phyloP scores from a whole-genome alignment of 1,140 invertebrate genomes.

The Episyrphus balteatus region DNA sequence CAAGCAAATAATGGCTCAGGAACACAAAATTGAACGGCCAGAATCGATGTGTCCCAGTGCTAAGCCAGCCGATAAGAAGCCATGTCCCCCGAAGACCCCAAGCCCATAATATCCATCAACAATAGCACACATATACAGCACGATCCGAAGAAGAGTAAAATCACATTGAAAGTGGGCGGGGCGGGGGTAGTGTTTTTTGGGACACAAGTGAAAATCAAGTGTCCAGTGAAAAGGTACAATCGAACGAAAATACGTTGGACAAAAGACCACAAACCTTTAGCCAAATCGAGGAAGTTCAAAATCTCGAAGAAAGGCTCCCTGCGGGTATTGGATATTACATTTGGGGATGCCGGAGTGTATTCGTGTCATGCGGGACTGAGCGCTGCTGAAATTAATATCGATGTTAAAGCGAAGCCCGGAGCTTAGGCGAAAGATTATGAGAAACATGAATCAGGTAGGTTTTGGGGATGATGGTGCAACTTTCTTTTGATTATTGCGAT shows the following conservation, averaged over 20 bases:
- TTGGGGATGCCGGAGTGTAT: constrained; percentile 68
- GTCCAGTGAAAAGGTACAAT: constrained; percentile 71
- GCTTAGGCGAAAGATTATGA: constrained; percentile 69
- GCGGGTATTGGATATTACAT: constrained; percentile 62
- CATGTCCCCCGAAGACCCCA: constrained; percentile 57
- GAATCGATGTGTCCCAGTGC: constrained; percentile 55
- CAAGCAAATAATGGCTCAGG: constrained; percentile 83
- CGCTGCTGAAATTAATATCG: constrained; percentile 57
- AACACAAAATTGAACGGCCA: constrained; percentile 63
- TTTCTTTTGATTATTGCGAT: too few relatives aligned
- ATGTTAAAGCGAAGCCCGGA: constrained; percentile 62
- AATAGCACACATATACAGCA: constrained; percentile 71
- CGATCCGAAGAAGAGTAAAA: constrained; percentile 63
- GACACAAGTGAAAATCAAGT: constrained; percentile 80
- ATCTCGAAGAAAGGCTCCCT: constrained; percentile 79
- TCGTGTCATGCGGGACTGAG: constrained; percentile 68
- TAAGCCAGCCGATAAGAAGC: constrained; percentile 57
- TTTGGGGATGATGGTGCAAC: background rate
- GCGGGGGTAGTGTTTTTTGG: constrained; percentile 74
- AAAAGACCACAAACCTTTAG: constrained; percentile 62
- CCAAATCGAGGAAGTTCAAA: constrained; percentile 64
- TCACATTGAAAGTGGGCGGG: constrained; percentile 71
- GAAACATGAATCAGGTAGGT: constrained; percentile 37
- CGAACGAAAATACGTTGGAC: constrained; percentile 71
- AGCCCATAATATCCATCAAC: constrained; percentile 50